Base-by-base conservation (phyloP, 2,797 vertebrate genomes). In the Choloepus didactylus region DNA sequence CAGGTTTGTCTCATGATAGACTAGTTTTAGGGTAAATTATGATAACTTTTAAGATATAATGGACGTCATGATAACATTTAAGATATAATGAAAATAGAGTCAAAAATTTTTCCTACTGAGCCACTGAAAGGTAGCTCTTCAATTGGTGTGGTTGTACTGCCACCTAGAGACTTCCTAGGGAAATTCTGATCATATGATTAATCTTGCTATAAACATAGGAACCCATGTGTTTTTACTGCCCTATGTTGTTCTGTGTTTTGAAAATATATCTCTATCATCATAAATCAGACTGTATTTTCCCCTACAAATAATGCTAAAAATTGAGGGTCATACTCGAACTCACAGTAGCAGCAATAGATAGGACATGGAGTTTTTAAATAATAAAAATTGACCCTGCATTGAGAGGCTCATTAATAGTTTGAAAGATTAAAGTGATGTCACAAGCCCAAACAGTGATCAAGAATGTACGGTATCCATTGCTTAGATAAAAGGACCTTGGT, bases 1-100 rank as follows among this genome's bases (percentile, higher is more conserved):
- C 98, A 98, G 98, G 98, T 98, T 95, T 64, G 98, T 98, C 84
- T 59, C 67, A 19, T 67, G 75, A 16, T 25, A 60, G 38, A 44
- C 35, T 64, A 4, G 16, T 59, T 93, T 95, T 82, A 86, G 60
- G 27, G 54, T 75, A 66, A 91, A 86, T 51, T 12, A 0, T 27
- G 12, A 1, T 81, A 62, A 69, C 16, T 69, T 25, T 72, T 82
- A 80, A 31, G 29, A 41, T 31, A 1, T 0, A 73, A 8, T 49
- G 62, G 27, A 66, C 87, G 82, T 51, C 15, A 0, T 27, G 10
- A 1, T 84, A 62, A 66, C 16, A 59, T 25, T 72, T 82, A 80
- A 31, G 38, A 41, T n/a, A 19, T 54, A 35, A 51, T 21, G 54
- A 16, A 66, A 86, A 77, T 4, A n/a, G 29, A 31, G 15, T 60